Base-by-base conservation (phyloP, 1,140 invertebrate genomes). In the Lithobius niger region DNA sequence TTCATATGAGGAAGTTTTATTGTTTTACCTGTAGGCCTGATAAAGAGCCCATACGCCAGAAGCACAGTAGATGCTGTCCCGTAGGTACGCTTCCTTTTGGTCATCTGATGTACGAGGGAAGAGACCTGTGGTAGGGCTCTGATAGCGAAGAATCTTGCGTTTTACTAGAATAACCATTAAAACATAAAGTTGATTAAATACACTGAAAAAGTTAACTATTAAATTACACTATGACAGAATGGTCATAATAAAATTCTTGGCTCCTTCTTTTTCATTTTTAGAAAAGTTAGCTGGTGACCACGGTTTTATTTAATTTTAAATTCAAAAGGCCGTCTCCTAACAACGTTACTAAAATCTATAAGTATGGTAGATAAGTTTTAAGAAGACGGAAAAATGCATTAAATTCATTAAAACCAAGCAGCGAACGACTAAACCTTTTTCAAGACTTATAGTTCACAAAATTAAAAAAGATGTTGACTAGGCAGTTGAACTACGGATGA, bases 11-110 rank as follows among this genome's bases (percentile, higher is more conserved):
- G n/a, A n/a, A n/a, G n/a, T n/a, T n/a, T n/a, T n/a, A n/a, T n/a
- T n/a, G n/a, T n/a, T n/a, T n/a, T 73, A 90, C 87, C 88, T 84
- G 70, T 98, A 98, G 2, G 93, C 89, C 73, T 97, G 92, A 72
- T 94, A 88, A 21, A 97, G 74, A 61, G 91, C 88, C 95, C 95
- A 99, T 45, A 96, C 80, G 19, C 92, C 86, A 28, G 88, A 80
- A 40, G 93, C 90, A 79, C 93, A 97, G 71, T 97, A 99, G 62
- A 97, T 84, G 73, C 88, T 96, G 63, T 97, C 94, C 64, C 93
- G 76, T 0, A 97, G 83, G 73, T 90, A 91, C 25, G 84, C 91
- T 56, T 91, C 78, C 61, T 73, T 72, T 58, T 73, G 77, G 61
- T 94, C 86, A 60, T 76, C 81, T 27, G 91, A 92, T 64, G 89